These are phyloP conservation scores for Popillia japonica DNA, from an alignment of 1,140 invertebrate species.

Conservation along the genomic window DNA sequence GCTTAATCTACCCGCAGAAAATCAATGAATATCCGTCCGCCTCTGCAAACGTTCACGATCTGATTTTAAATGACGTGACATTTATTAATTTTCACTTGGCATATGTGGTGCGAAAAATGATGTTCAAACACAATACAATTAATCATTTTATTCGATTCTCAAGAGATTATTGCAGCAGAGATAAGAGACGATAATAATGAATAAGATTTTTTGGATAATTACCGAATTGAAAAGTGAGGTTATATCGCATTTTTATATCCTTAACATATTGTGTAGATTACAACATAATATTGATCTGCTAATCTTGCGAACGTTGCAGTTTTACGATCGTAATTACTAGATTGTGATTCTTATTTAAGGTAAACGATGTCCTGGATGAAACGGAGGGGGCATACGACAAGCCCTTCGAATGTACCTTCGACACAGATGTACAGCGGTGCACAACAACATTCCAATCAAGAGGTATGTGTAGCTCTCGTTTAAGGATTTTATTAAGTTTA, in stretches of 20 bases:
- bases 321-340: not conserved
- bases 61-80: conserved; percentile 18
- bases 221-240: conserved; percentile 18
- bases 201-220: not conserved
- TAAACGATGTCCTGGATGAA: conserved; percentile 58
- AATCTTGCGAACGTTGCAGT: not conserved
- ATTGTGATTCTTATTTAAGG: not conserved
- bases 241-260: not conserved
- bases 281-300: no score
- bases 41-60: not conserved
- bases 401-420: conserved; percentile 47
- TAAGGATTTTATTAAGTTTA: no score
- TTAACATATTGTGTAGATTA: not conserved
- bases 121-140: not conserved
- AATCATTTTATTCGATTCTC: not conserved
- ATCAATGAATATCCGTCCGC: not conserved
- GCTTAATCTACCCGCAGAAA: not conserved
- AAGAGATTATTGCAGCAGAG: not conserved
- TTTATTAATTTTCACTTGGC: not conserved
- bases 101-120: not conserved
- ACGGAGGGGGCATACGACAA: conserved; percentile 49
- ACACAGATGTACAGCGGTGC: conserved; percentile 57
- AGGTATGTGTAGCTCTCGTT: conserved; percentile 51
- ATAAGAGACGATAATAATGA: not conserved
- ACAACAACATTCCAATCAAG: conserved; percentile 56